Percentiles rank a stretch among this genome's conserved stretches.
These are phyloP conservation scores for Drosophila athabasca DNA, from an alignment of 1,140 invertebrate genomes.

Conservation along the genomic window DNA sequence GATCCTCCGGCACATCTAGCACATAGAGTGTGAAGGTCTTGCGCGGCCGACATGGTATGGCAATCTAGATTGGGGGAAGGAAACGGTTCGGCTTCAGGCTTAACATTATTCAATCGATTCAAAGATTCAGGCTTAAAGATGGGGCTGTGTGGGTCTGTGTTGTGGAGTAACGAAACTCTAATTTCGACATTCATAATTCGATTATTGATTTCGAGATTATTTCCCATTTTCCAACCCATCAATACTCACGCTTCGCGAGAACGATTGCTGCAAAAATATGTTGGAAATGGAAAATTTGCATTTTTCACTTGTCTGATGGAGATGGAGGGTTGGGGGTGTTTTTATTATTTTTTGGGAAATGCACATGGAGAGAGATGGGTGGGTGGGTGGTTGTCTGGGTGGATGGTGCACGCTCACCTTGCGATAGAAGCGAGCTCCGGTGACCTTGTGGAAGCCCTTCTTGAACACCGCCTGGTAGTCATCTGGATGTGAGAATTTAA, in stretches of 20 bases:
- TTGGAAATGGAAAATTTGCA: constrained; percentile 59
- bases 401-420: constrained; percentile 85
- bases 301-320: constrained; percentile 43
- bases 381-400: background rate
- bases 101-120: background rate
- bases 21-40: constrained; percentile 92
- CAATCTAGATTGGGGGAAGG: constrained; percentile 85
- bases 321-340: background rate
- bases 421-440: constrained; percentile 90
- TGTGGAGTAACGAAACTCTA: background rate
- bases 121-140: constrained; percentile 5
- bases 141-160: constrained; percentile 6
- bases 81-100: constrained; percentile 11
- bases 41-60: constrained; percentile 91
- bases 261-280: constrained; percentile 80
- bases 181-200: no score
- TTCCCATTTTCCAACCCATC: background rate
- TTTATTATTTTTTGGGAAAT: background rate
- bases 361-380: constrained; percentile 11
- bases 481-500: constrained; percentile 93
- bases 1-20: constrained; percentile 91
- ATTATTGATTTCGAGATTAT: no score
- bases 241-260: constrained; percentile 76
- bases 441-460: constrained; percentile 93
- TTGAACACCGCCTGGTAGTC: constrained; percentile 93